Evolutionary conservation across 2,797 vertebrate species (phyloP).

Genomic region (Enteromius treurensis): DNA sequence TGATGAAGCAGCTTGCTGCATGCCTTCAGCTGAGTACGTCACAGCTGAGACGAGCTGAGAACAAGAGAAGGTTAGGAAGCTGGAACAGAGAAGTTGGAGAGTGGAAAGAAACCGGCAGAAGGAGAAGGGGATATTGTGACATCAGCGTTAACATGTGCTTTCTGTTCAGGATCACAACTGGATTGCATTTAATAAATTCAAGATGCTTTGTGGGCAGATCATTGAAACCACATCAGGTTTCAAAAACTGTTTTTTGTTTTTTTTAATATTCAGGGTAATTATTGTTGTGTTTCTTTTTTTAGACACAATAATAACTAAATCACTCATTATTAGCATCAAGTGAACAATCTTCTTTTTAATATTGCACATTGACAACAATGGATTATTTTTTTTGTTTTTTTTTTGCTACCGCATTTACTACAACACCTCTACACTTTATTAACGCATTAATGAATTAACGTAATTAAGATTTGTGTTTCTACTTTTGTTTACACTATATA

Average conservation of each 20-base stretch:
- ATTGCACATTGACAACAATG: neutral
- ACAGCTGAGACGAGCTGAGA: neutral
- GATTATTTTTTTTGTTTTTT: neutral
- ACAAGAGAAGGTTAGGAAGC: constrained; percentile 16
- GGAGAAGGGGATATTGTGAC: neutral
- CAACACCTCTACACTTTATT: no score
- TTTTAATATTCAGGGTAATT: neutral
- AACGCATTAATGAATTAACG: neutral
- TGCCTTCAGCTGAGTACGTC: constrained; percentile 13
- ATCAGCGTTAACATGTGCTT: neutral
- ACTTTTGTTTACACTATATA: neutral
- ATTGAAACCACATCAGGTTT: neutral
- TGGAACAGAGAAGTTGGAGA: constrained; percentile 21
- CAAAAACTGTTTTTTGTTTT: neutral
- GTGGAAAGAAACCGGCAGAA: neutral
- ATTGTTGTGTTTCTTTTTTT: neutral
- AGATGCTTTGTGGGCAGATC: constrained; percentile 21
- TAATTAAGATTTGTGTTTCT: neutral
- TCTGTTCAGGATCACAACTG: constrained; percentile 12
- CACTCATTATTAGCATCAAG: neutral
- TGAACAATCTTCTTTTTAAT: neutral
- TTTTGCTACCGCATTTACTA: neutral
- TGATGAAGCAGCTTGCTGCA: constrained; percentile 68
- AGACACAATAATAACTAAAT: neutral
- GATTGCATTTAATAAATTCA: neutral